phyloP scores from a whole-genome alignment of 2,888 invertebrate genomes.

The Melinaea menophilus region DNA sequence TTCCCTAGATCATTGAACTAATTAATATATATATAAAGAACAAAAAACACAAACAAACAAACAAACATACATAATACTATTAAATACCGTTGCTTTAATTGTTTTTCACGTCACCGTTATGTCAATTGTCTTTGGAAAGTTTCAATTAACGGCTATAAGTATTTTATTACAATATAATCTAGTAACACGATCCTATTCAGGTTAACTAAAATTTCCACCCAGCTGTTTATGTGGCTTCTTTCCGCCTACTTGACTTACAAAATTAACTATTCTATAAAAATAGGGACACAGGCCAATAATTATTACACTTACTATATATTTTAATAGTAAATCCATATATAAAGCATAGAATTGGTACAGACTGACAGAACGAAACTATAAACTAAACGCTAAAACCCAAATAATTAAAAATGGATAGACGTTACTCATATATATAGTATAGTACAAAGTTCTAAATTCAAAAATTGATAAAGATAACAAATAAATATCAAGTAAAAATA shows the following conservation, averaged over 20 bases:
- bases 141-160: neutral
- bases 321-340: no score
- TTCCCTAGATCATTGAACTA: no score
- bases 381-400: no score
- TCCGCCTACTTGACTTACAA: constrained; percentile 35
- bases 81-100: no score
- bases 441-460: neutral
- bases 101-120: no score
- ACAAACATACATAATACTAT: no score
- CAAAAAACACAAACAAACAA: no score
- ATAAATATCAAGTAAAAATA: constrained; percentile 7
- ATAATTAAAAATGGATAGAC: no score
- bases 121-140: no score
- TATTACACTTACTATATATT: neutral
- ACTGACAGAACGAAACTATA: no score
- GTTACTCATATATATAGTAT: neutral
- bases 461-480: constrained; percentile 1
- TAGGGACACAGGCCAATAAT: constrained; percentile 6
- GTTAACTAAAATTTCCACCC: constrained; percentile 43
- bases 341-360: no score
- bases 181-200: constrained; percentile 42
- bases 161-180: constrained; percentile 29
- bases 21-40: no score
- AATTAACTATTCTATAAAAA: constrained; percentile 2
- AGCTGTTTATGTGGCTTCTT: constrained; percentile 43